Conservation (phyloP, 64 coral and sea anemone species). For the Anthopleura sola region DNA sequence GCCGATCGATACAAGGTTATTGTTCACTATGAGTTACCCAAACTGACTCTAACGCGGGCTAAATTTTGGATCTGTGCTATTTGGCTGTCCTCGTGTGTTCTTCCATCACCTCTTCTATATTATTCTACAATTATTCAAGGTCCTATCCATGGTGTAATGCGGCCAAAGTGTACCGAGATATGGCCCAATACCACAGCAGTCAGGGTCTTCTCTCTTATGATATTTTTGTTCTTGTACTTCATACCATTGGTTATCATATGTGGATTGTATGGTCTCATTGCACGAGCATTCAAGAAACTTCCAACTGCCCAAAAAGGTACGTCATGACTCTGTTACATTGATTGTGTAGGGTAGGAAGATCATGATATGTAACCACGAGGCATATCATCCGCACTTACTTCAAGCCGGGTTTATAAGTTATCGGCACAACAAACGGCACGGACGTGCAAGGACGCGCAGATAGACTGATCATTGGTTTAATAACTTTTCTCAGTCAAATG, state of each 20-base stretch:
- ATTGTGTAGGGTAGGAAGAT: neutral
- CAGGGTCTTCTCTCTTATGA: slow-evolving; percentile 11
- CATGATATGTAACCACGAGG: too few relatives aligned
- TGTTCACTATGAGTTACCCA: slow-evolving; percentile 19
- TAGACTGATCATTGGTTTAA: too few relatives aligned
- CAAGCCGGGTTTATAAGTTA: too few relatives aligned
- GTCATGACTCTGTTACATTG: neutral
- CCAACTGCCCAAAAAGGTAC: slow-evolving; percentile 20
- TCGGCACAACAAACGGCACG: too few relatives aligned
- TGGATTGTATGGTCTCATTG: slow-evolving; percentile 20
- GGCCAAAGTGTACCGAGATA: slow-evolving; percentile 14
- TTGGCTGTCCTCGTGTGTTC: slow-evolving; percentile 13
- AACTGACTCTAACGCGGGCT: slow-evolving; percentile 5
- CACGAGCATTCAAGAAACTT: slow-evolving; percentile 1
- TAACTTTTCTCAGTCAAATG: too few relatives aligned
- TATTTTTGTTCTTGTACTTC: slow-evolving; percentile 27
- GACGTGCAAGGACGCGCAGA: too few relatives aligned
- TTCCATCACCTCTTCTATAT: slow-evolving; percentile 16
- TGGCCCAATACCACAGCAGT: slow-evolving; percentile 10
- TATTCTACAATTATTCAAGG: slow-evolving; percentile 18
- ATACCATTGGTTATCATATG: slow-evolving; percentile 24
- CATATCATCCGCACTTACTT: too few relatives aligned
- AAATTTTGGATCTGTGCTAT: slow-evolving; percentile 13
- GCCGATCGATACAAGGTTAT: slow-evolving; percentile 40
- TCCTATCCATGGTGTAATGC: neutral